phyloP scores from a whole-genome alignment of 2,797 vertebrate genomes.

The Manis javanica region DNA sequence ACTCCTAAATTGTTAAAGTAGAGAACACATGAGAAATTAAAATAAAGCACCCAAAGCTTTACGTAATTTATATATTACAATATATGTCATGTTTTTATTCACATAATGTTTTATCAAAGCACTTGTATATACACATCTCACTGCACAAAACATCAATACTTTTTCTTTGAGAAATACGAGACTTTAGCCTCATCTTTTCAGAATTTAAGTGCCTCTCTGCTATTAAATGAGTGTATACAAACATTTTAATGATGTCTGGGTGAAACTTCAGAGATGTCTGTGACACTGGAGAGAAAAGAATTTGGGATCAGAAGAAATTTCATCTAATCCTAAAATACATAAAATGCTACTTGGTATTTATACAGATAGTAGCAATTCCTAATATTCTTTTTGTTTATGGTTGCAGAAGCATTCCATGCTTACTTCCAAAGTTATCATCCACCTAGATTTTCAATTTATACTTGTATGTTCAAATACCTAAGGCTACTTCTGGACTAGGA shows the following conservation, averaged over 20 bases:
- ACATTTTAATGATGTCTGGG: background rate
- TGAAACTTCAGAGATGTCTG: background rate
- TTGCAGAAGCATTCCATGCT: background rate
- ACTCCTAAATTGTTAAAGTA: background rate
- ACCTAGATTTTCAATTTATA: background rate
- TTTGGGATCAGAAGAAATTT: background rate
- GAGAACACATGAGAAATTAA: background rate
- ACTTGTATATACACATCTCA: background rate
- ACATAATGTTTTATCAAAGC: background rate
- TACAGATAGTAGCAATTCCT: background rate
- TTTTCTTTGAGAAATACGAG: background rate
- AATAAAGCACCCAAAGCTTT: background rate
- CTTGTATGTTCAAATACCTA: background rate
- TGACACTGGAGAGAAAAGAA: background rate
- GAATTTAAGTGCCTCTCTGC: background rate
- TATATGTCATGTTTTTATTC: background rate
- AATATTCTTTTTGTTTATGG: background rate
- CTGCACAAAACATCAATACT: background rate
- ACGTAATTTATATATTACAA: slow-evolving; percentile 6
- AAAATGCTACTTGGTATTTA: background rate
- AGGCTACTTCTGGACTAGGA: background rate
- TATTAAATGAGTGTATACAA: background rate
- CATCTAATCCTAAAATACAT: background rate
- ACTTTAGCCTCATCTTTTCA: background rate
- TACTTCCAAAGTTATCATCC: background rate